Evolutionary conservation across 2,113 vertebrate species (phyloP).

Genomic region (Gymnobelideus leadbeateri): DNA sequence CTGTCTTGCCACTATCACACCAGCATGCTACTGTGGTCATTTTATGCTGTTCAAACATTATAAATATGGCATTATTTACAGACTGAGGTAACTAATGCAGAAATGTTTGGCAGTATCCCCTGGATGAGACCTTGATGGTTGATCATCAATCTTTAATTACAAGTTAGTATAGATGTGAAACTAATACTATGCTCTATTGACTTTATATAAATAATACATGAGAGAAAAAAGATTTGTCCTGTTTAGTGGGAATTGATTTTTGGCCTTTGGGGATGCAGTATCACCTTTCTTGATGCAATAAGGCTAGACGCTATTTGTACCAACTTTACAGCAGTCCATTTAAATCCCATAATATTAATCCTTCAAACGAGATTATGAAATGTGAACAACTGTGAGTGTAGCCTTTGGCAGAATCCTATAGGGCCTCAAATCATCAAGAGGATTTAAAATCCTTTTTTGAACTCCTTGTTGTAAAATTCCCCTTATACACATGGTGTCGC

Average conservation of each 20-base stretch:
- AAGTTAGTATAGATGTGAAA: background rate
- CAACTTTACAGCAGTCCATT: background rate
- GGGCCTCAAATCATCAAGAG: background rate
- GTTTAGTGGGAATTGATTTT: background rate
- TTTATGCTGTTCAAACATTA: background rate
- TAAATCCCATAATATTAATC: background rate
- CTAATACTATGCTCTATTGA: background rate
- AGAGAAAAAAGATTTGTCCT: background rate
- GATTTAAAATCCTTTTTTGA: background rate
- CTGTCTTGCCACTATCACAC: background rate
- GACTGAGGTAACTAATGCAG: background rate
- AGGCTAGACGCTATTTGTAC: background rate
- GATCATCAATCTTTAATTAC: background rate
- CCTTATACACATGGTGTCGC: constrained; percentile 74
- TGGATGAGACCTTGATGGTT: constrained; percentile 2
- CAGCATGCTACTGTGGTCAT: background rate
- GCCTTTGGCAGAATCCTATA: background rate
- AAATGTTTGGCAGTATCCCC: background rate
- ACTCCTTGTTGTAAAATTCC: constrained; percentile 18
- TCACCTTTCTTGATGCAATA: fast-evolving
- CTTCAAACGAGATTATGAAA: constrained; percentile 15
- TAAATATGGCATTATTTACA: background rate
- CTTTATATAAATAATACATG: fast-evolving
- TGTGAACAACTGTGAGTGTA: background rate
- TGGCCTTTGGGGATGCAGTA: background rate